These are phyloP conservation scores for Ceratina australensis DNA, from an alignment of 1,140 invertebrate species.

Conservation along the genomic window DNA sequence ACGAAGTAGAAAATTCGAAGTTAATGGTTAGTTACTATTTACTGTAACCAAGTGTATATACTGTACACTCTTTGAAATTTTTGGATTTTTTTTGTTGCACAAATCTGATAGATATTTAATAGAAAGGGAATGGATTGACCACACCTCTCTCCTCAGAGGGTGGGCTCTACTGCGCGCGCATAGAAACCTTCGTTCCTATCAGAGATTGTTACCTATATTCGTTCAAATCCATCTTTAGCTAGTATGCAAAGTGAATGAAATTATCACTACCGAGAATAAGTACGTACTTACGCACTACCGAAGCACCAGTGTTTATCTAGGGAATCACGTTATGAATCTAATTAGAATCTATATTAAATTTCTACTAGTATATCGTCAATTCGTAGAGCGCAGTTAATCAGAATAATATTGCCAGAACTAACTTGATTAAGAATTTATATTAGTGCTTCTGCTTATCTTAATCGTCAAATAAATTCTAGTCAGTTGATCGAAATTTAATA, in stretches of 20 bases:
- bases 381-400: not conserved
- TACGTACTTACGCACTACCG: too few species aligned
- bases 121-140: constrained; percentile 53
- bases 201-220: constrained; percentile 43
- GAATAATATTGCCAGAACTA: not conserved
- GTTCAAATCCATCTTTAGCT: constrained; percentile 24
- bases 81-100: constrained; percentile 31
- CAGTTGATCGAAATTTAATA: too few species aligned
- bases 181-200: constrained; percentile 50
- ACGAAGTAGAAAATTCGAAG: too few species aligned
- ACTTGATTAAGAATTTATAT: too few species aligned
- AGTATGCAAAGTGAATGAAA: not conserved
- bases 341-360: too few species aligned
- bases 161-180: constrained; percentile 63
- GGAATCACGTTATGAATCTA: too few species aligned
- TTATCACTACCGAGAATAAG: not conserved
- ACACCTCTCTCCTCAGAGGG: constrained; percentile 59
- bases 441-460: too few species aligned
- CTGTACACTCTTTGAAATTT: not conserved
- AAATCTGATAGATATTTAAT: constrained; percentile 33
- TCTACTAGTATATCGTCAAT: too few species aligned
- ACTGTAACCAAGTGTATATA: too few species aligned
- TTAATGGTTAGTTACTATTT: too few species aligned
- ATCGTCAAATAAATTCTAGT: too few species aligned
- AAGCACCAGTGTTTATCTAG: too few species aligned